phyloP scores from a whole-genome alignment of 1,140 invertebrate species.

The Pachyrhynchus sulphureomaculatus region DNA sequence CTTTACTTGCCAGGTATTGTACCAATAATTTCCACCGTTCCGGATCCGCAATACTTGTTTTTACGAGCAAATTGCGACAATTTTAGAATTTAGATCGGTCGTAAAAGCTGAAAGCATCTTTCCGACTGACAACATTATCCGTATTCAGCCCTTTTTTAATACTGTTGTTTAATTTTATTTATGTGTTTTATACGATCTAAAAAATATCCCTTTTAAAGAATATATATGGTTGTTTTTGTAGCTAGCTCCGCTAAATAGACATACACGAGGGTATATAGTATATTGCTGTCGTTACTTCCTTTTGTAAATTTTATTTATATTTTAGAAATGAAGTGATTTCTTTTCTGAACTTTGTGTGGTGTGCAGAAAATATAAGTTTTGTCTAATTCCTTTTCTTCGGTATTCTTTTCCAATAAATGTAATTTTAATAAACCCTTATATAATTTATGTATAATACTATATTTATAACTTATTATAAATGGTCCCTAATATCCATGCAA shows the following conservation, averaged over 20 bases:
- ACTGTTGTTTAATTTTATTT: constrained; percentile 34
- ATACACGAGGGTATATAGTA: constrained; percentile 22
- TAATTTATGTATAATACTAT: too few relatives aligned
- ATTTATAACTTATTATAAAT: too few relatives aligned
- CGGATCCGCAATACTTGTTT: constrained; percentile 24
- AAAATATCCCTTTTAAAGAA: constrained; percentile 18
- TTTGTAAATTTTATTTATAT: neutral
- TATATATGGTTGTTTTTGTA: constrained; percentile 23
- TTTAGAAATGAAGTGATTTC: too few relatives aligned
- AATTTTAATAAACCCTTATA: too few relatives aligned
- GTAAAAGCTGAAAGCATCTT: constrained; percentile 30
- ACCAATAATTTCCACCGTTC: constrained; percentile 6
- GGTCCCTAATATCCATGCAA: too few relatives aligned
- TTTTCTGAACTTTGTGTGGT: too few relatives aligned
- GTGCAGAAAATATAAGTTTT: too few relatives aligned
- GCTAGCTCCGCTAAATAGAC: constrained; percentile 9
- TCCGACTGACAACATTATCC: constrained; percentile 28
- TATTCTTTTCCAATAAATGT: too few relatives aligned
- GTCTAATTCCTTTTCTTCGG: too few relatives aligned
- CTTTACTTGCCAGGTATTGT: constrained; percentile 1
- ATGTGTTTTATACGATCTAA: constrained; percentile 30
- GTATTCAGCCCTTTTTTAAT: constrained; percentile 29
- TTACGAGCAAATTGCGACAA: constrained; percentile 26
- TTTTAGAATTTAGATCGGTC: constrained; percentile 30
- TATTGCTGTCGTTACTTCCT: constrained; percentile 10